phyloP scores from a whole-genome alignment of 2,888 invertebrate species.

The Sarcophaga subvicina region DNA sequence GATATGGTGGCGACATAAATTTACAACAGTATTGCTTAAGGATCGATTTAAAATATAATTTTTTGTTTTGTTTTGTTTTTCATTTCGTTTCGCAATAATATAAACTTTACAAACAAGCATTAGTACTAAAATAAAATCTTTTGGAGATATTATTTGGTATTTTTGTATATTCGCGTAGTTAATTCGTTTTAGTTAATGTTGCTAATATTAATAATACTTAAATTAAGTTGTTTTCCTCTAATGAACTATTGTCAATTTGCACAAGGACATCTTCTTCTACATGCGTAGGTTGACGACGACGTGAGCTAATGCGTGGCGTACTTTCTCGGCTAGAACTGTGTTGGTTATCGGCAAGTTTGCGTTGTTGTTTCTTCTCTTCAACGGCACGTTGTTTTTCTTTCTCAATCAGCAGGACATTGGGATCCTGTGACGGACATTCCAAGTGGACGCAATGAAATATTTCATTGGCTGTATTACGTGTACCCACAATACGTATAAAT shows the following conservation, averaged over 20 bases:
- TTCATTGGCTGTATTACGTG: conserved; percentile 98
- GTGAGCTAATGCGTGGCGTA: conserved; percentile 25
- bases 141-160: conserved; percentile 61
- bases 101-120: conserved; percentile 37
- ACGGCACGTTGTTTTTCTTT: conserved; percentile 69
- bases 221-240: conserved; percentile 52
- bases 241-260: conserved; percentile 63
- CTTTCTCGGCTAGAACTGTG: conserved; percentile 50
- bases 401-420: conserved; percentile 73
- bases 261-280: conserved; percentile 67
- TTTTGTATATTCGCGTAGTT: conserved; percentile 32
- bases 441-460: conserved; percentile 91
- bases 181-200: conserved; percentile 18
- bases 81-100: not conserved
- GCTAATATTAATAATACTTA: conserved; percentile 29
- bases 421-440: conserved; percentile 93
- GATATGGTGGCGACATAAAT: not conserved
- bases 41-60: not conserved
- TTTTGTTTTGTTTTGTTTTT: not conserved
- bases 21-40: conserved; percentile 35
- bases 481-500: conserved; percentile 97
- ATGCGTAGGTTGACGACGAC: conserved; percentile 18
- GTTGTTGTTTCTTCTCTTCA: conserved; percentile 43
- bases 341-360: conserved; percentile 51
- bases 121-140: conserved; percentile 47